phyloP scores from a whole-genome alignment of 2,113 vertebrate species.

The Laticauda colubrina region DNA sequence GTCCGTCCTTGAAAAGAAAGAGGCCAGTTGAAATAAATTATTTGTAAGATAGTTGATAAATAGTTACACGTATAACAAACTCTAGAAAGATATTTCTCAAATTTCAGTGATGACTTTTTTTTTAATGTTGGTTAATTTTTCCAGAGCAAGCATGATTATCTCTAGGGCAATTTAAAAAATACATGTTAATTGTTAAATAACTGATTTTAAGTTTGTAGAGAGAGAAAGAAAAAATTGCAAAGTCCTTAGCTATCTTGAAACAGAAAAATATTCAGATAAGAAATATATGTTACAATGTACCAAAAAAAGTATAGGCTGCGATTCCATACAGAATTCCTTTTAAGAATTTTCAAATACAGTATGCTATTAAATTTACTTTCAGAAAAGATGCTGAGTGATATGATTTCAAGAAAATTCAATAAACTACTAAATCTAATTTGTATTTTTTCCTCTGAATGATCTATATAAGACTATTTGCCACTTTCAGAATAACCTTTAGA shows the following conservation, averaged over 20 bases:
- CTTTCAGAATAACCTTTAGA: conserved; percentile 6
- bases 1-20: neutral
- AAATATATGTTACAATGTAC: neutral
- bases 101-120: neutral
- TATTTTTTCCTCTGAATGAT: neutral
- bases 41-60: neutral
- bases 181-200: neutral
- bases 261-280: neutral
- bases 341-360: neutral
- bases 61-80: neutral
- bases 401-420: neutral
- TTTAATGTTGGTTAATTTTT: neutral
- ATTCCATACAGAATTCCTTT: neutral
- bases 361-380: neutral
- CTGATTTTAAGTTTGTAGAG: neutral
- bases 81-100: neutral
- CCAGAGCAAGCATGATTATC: neutral
- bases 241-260: neutral
- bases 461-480: neutral
- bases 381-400: neutral
- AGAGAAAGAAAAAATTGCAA: neutral
- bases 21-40: neutral
- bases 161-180: neutral
- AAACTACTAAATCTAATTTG: neutral
- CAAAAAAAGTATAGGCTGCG: too few relatives aligned